Percentiles rank a stretch among this genome's conserved stretches.
Conservation (phyloP, 2,888 invertebrate genomes). For the Petrolisthes manimaculis region DNA sequence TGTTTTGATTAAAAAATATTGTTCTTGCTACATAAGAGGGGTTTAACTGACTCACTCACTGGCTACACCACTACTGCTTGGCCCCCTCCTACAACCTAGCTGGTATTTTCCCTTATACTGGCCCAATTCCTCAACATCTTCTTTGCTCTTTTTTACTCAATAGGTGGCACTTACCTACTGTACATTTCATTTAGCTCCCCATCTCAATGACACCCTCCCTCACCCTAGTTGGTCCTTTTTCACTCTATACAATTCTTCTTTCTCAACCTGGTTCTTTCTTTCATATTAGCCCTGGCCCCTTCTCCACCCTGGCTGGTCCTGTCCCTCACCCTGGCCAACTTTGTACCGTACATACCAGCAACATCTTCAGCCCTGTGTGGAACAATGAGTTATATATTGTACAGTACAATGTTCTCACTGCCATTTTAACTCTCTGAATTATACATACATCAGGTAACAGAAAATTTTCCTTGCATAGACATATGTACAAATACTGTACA, state of each 20-base stretch:
- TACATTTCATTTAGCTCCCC: neutral
- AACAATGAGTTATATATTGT: neutral
- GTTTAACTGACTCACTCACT: no score
- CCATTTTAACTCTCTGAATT: slow-evolving; percentile 34
- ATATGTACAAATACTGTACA: slow-evolving; percentile 17
- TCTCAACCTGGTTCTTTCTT: neutral
- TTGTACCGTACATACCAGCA: slow-evolving; percentile 44
- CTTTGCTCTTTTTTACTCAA: no score
- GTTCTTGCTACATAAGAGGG: no score
- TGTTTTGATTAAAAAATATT: no score
- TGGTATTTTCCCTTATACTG: no score
- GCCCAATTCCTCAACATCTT: no score
- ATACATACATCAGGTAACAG: slow-evolving; percentile 39
- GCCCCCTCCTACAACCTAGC: no score
- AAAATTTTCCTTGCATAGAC: slow-evolving; percentile 22
- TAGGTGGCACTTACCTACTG: no score
- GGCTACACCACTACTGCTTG: no score
- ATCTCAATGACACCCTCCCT: neutral
- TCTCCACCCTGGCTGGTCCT: slow-evolving; percentile 48
- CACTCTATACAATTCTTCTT: neutral
- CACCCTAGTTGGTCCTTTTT: neutral
- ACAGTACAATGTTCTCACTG: slow-evolving; percentile 12
- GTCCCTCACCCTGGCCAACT: slow-evolving; percentile 53
- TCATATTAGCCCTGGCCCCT: slow-evolving; percentile 15
- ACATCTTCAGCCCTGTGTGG: neutral